A percentile compares a stretch with the other conserved stretches of the same genome.
phyloP scores from a whole-genome alignment of 2,888 invertebrate genomes.

The Drosophila algonquin region DNA sequence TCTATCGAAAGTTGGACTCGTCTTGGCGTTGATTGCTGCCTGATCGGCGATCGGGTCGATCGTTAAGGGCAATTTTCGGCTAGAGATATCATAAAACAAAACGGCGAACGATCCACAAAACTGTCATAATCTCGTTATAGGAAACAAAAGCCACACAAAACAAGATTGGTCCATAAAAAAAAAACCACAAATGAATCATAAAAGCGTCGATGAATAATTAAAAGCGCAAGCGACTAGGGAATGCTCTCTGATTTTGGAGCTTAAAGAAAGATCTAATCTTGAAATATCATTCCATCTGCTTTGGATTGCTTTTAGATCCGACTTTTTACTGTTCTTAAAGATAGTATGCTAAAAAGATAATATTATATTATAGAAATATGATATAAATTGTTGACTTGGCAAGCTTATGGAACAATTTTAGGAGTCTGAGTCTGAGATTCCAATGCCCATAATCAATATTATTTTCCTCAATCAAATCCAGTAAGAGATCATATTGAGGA shows the following conservation, averaged over 20 bases:
- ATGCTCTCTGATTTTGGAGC: neutral
- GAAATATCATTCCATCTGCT: no score
- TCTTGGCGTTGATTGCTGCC: slow-evolving; percentile 43
- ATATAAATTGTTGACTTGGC: no score
- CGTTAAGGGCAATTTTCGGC: slow-evolving; percentile 42
- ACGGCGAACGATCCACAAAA: slow-evolving; percentile 31
- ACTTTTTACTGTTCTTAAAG: no score
- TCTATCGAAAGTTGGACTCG: slow-evolving; percentile 33
- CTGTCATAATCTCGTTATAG: slow-evolving; percentile 45
- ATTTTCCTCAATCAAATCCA: neutral
- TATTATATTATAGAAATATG: no score
- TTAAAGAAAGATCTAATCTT: no score
- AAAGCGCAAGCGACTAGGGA: neutral
- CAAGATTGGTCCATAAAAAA: slow-evolving; percentile 23
- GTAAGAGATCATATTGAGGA: no score
- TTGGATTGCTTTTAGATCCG: no score
- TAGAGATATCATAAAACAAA: slow-evolving; percentile 33
- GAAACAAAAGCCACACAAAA: slow-evolving; percentile 31
- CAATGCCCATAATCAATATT: no score
- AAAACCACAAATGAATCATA: slow-evolving; percentile 1
- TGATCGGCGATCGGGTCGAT: slow-evolving; percentile 16
- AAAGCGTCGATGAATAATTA: slow-evolving; percentile 29
- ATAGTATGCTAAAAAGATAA: no score
- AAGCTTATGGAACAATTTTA: neutral
- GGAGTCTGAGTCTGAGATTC: neutral